Conservation (phyloP, 2,888 invertebrate genomes). For the Metopia argyrocephala region DNA sequence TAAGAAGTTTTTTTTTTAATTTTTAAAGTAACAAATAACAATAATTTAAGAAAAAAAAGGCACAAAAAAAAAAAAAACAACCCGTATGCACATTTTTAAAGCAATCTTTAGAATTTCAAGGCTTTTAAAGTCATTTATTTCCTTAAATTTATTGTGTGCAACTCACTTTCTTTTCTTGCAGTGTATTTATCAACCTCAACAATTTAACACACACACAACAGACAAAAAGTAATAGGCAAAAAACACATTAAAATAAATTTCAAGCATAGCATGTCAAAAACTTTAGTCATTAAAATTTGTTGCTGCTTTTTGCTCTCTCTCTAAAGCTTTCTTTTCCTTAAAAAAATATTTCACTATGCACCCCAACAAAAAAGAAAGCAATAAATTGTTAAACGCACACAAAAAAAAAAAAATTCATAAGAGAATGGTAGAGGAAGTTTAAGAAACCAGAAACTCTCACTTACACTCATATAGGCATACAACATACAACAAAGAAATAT, state of each 20-base stretch:
- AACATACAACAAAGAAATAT: no score
- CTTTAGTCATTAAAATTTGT: conserved; percentile 64
- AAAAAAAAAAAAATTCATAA: background rate
- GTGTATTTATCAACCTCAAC: background rate
- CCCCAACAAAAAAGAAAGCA: background rate
- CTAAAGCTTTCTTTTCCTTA: background rate
- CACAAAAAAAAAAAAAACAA: no score
- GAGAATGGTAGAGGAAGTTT: background rate
- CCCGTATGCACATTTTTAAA: background rate
- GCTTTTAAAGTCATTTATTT: background rate
- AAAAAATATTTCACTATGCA: background rate
- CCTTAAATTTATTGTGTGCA: background rate
- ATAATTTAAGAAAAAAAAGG: no score
- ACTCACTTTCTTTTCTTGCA: background rate
- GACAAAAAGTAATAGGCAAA: no score
- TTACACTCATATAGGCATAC: no score
- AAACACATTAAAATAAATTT: conserved; percentile 45
- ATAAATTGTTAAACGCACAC: background rate
- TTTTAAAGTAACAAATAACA: no score
- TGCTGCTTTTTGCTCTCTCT: conserved; percentile 1
- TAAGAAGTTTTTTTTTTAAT: no score
- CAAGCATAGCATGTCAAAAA: conserved; percentile 50
- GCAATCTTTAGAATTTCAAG: background rate
- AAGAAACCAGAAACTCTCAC: background rate
- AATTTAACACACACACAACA: no score